Conservation (phyloP, 2,888 invertebrate species). For the Caenorhabditis wallacei region DNA sequence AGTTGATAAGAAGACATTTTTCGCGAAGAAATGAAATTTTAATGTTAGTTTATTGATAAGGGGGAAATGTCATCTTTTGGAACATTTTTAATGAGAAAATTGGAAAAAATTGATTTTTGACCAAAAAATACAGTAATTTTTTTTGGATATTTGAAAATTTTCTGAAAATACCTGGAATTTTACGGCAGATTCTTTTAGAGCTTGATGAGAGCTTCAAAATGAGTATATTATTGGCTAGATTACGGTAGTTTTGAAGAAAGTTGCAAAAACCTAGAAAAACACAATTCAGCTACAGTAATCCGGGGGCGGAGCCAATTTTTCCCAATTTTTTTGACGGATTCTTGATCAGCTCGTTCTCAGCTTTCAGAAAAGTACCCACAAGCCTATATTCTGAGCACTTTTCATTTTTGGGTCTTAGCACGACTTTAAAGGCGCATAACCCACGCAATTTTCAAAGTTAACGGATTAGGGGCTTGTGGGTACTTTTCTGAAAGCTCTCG, state of each 20-base stretch:
- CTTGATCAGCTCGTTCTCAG: too few species aligned
- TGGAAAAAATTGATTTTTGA: not conserved
- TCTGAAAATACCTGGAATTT: not conserved
- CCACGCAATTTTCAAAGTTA: too few species aligned
- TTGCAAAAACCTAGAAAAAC: not conserved
- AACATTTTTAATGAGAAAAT: too few species aligned
- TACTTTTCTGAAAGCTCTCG: slow-evolving; percentile 3
- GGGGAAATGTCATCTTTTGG: too few species aligned
- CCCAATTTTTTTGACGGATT: too few species aligned
- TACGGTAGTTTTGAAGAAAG: not conserved
- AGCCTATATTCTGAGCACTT: not conserved
- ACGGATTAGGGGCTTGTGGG: not conserved
- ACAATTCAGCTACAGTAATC: not conserved
- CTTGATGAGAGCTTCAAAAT: slow-evolving; percentile 4
- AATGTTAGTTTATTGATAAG: too few species aligned
- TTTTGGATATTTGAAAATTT: not conserved
- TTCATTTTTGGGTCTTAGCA: not conserved
- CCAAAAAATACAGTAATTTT: too few species aligned
- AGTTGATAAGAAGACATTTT: too few species aligned
- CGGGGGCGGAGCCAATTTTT: not conserved
- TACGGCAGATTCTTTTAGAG: slow-evolving; percentile 8
- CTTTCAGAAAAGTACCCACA: not conserved
- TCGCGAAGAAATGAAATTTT: too few species aligned
- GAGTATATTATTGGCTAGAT: slow-evolving; percentile 2
- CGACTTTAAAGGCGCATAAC: not conserved